These are phyloP conservation scores for Ctenochaetus hawaiiensis DNA, from an alignment of 2,797 vertebrate species.

Conservation along the genomic window DNA sequence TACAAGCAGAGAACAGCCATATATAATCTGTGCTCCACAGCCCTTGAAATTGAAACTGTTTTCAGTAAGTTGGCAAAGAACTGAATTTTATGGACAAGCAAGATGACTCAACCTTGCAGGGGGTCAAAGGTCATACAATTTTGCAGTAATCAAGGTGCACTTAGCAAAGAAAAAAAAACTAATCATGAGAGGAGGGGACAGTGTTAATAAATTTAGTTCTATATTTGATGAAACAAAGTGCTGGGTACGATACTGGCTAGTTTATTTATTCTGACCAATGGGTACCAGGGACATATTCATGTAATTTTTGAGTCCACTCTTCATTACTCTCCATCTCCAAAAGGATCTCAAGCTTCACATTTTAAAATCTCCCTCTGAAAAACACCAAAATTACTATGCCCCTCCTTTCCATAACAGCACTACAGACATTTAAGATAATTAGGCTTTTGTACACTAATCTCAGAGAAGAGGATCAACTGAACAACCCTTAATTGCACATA, in stretches of 20 bases:
- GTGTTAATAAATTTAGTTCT: slow-evolving; percentile 16
- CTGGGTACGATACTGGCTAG: not conserved
- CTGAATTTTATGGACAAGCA: slow-evolving; percentile 8
- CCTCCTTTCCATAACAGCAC: not conserved
- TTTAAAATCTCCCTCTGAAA: slow-evolving; percentile 13
- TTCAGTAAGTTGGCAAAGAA: not conserved
- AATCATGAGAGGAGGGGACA: not conserved
- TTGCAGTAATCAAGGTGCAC: slow-evolving; percentile 19
- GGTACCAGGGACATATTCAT: not conserved
- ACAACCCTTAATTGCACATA: not conserved
- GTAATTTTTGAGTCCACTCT: slow-evolving; percentile 17
- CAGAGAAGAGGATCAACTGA: slow-evolving; percentile 3
- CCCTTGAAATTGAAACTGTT: not conserved
- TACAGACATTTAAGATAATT: not conserved
- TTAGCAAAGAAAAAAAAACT: not conserved
- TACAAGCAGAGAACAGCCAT: not conserved
- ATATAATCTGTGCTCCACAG: not conserved
- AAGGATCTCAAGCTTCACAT: slow-evolving; percentile 18
- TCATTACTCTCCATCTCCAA: slow-evolving; percentile 23
- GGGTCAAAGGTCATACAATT: slow-evolving; percentile 53
- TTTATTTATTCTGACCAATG: slow-evolving; percentile 7
- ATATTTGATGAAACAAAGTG: slow-evolving; percentile 14
- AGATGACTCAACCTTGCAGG: slow-evolving; percentile 34
- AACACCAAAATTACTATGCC: slow-evolving; percentile 16
- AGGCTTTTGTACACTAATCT: not conserved